Conservation (phyloP, 1,140 invertebrate species). For the Homarus americanus region DNA sequence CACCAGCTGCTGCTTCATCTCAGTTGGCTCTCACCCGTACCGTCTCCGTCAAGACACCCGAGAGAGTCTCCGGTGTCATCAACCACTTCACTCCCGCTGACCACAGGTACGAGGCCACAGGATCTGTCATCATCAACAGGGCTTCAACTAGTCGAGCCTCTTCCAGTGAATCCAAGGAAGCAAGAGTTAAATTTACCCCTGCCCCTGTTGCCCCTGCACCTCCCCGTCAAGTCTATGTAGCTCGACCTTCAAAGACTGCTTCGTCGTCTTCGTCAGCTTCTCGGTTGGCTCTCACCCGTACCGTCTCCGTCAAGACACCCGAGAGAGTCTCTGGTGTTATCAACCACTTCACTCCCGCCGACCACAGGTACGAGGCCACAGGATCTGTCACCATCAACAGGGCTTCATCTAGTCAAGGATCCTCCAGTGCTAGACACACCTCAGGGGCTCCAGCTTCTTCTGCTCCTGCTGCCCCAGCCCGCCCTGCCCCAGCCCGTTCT, state of each 20-base stretch:
- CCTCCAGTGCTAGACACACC: background rate
- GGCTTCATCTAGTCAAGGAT: background rate
- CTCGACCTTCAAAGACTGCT: constrained; percentile 13
- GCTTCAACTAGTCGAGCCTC: no score
- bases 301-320: constrained; percentile 52
- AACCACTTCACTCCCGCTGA: constrained; percentile 66
- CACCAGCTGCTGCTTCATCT: constrained; percentile 12
- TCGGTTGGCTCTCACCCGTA: constrained; percentile 39
- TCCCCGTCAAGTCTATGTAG: background rate
- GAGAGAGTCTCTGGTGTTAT: constrained; percentile 48
- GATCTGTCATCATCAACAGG: constrained; percentile 50
- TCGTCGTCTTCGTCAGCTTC: background rate
- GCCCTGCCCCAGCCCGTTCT: background rate
- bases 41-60: constrained; percentile 55
- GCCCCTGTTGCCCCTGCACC: constrained; percentile 20
- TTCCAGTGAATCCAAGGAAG: no score
- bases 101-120: constrained; percentile 66
- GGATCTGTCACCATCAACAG: constrained; percentile 45
- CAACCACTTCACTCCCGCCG: constrained; percentile 52
- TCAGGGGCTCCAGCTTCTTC: background rate
- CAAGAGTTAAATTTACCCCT: background rate
- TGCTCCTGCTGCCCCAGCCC: background rate
- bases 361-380: constrained; percentile 59
- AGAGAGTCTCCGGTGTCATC: constrained; percentile 44
- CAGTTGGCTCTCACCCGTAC: constrained; percentile 45